Percentiles rank a stretch among this genome's conserved stretches.
Evolutionary conservation across 2,888 invertebrate species (phyloP).

Genomic region (Mythimna lalbum): DNA sequence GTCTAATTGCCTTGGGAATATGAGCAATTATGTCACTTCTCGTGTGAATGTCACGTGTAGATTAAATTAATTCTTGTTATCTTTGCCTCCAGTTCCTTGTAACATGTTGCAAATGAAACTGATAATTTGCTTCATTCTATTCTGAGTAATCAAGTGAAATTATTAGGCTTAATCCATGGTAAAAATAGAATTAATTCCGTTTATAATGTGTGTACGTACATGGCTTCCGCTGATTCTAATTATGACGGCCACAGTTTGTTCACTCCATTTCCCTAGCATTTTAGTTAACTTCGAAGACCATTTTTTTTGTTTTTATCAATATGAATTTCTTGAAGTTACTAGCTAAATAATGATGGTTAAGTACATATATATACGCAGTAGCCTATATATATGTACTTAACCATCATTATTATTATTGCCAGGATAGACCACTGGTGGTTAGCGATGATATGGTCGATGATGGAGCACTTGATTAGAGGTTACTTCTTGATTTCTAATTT

Average conservation of each 20-base stretch:
- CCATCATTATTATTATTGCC: too few species aligned
- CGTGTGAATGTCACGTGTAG: slow-evolving; percentile 22
- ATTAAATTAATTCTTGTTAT: slow-evolving; percentile 51
- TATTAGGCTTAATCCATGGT: slow-evolving; percentile 7
- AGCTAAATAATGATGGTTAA: too few species aligned
- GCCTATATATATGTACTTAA: too few species aligned
- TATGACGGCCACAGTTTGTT: slow-evolving; percentile 7
- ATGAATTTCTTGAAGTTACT: background rate
- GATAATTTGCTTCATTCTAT: slow-evolving; percentile 19
- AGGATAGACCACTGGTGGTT: too few species aligned
- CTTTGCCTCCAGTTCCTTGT: slow-evolving; percentile 37
- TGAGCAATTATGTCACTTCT: slow-evolving; percentile 50
- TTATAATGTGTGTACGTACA: slow-evolving; percentile 11
- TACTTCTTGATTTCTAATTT: too few species aligned
- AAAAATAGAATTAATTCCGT: slow-evolving; percentile 24
- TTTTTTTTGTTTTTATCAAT: background rate
- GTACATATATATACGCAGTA: too few species aligned
- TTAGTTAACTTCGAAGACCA: background rate
- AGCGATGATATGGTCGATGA: too few species aligned
- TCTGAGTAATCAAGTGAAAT: slow-evolving; percentile 36
- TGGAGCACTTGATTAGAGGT: too few species aligned
- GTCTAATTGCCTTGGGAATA: slow-evolving; percentile 52
- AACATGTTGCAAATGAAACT: slow-evolving; percentile 10
- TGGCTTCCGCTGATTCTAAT: slow-evolving; percentile 25
- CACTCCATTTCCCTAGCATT: slow-evolving; percentile 10